Evolutionary conservation across 2,888 invertebrate genomes (phyloP).

Genomic region (Holacanthella duospinosa): DNA sequence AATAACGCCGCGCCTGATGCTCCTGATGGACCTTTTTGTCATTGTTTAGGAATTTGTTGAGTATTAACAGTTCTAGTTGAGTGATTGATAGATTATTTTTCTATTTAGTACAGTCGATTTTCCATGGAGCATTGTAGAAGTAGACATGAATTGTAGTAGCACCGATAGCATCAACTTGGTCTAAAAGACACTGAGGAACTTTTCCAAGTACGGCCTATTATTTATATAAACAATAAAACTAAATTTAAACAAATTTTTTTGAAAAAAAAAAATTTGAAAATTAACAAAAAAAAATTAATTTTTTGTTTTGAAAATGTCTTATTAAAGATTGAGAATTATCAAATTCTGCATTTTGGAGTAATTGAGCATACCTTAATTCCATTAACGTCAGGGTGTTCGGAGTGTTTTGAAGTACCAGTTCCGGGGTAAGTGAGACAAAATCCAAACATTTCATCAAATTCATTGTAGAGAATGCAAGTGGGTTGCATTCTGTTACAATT

Average conservation of each 20-base stretch:
- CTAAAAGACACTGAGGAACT: conserved; percentile 9
- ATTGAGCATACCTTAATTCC: conserved; percentile 14
- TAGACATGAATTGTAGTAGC: conserved; percentile 22
- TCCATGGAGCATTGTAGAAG: conserved; percentile 12
- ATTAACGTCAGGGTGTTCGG: conserved; percentile 18
- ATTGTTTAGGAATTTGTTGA: neutral
- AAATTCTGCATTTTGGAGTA: neutral
- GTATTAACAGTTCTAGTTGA: neutral
- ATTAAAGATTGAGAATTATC: no score
- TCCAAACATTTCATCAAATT: conserved; percentile 15
- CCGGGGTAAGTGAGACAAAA: conserved; percentile 22
- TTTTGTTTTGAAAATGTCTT: neutral
- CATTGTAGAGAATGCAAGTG: conserved; percentile 23
- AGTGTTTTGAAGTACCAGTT: conserved; percentile 10
- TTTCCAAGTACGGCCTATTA: conserved; percentile 8
- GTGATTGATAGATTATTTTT: neutral
- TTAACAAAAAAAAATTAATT: neutral
- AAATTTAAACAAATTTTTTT: no score
- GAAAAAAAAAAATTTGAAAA: no score
- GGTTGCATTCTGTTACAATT: conserved; percentile 20
- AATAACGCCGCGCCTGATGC: neutral
- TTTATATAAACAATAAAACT: no score
- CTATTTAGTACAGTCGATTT: neutral
- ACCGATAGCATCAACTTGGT: conserved; percentile 9
- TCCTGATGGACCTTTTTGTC: no score